These are phyloP conservation scores for Diarsia rubi DNA, from an alignment of 2,888 invertebrate species.

Conservation along the genomic window DNA sequence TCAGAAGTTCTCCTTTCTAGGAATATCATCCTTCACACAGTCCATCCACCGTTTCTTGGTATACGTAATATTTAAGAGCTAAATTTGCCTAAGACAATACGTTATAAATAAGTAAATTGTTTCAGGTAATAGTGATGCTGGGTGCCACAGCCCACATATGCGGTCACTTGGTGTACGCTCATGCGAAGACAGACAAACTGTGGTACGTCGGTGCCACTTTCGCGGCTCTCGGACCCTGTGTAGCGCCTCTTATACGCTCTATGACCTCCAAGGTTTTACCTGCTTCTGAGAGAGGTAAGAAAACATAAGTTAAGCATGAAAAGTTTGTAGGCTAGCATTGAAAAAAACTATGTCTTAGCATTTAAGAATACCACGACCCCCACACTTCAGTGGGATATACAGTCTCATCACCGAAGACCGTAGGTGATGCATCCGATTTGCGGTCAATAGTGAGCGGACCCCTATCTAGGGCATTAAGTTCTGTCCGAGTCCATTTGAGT, in stretches of 20 bases:
- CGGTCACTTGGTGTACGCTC: conserved; percentile 93
- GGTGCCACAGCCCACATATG: conserved; percentile 93
- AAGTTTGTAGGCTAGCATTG: no score
- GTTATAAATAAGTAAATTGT: background rate
- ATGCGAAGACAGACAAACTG: conserved; percentile 88
- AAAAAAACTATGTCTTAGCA: no score
- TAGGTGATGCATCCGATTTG: no score
- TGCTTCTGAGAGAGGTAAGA: conserved; percentile 92
- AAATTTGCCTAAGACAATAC: background rate
- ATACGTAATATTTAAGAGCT: background rate
- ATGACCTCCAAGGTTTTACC: conserved; percentile 95
- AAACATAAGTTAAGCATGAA: background rate
- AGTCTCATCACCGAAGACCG: no score
- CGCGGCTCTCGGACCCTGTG: conserved; percentile 94
- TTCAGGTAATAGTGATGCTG: conserved; percentile 92
- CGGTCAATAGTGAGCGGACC: no score
- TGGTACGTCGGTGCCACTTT: conserved; percentile 94
- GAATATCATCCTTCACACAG: no score
- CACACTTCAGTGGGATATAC: no score
- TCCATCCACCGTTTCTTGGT: no score
- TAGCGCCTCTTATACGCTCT: conserved; percentile 95
- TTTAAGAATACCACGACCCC: no score
- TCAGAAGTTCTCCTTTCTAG: no score
- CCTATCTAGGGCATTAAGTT: no score
- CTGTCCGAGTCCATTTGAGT: no score